These are phyloP conservation scores for Distichodus sexfasciatus DNA, from an alignment of 2,797 vertebrate genomes.

Conservation along the genomic window DNA sequence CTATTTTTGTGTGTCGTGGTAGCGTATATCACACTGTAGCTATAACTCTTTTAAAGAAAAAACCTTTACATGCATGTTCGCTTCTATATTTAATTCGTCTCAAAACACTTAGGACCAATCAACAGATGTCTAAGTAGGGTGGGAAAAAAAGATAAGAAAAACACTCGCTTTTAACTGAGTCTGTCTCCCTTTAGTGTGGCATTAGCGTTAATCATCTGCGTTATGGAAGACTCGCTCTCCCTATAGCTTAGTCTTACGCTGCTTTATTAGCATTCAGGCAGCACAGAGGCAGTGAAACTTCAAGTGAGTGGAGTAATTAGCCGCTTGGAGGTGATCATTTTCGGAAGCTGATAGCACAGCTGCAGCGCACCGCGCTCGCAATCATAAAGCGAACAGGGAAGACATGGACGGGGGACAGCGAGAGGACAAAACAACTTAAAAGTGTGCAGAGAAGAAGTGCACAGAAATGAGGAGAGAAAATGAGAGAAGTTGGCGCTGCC, in stretches of 20 bases:
- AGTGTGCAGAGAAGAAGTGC: constrained; percentile 6
- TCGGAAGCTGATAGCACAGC: constrained; percentile 50
- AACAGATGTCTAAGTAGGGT: constrained; percentile 4
- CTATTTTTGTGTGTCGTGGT: too few relatives aligned
- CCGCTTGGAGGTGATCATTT: constrained; percentile 43
- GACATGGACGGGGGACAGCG: constrained; percentile 27
- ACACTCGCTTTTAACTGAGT: constrained; percentile 6
- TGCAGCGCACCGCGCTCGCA: constrained; percentile 44
- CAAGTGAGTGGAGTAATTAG: constrained; percentile 50
- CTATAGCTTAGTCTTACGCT: constrained; percentile 21
- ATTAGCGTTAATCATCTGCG: constrained; percentile 16
- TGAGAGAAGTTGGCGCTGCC: constrained; percentile 15
- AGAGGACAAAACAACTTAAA: constrained; percentile 33
- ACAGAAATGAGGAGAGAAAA: constrained; percentile 19
- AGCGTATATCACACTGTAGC: too few relatives aligned
- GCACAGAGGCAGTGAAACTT: constrained; percentile 32
- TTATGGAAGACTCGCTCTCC: constrained; percentile 32
- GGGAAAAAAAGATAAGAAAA: constrained; percentile 8
- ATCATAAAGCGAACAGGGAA: constrained; percentile 50
- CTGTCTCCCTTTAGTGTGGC: constrained; percentile 9
- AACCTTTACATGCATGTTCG: neutral
- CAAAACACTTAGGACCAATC: neutral
- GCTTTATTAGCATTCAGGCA: constrained; percentile 47
- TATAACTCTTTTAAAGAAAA: too few relatives aligned
- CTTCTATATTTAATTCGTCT: neutral